phyloP scores from a whole-genome alignment of 1,140 invertebrate species.

The Papilio glaucus region DNA sequence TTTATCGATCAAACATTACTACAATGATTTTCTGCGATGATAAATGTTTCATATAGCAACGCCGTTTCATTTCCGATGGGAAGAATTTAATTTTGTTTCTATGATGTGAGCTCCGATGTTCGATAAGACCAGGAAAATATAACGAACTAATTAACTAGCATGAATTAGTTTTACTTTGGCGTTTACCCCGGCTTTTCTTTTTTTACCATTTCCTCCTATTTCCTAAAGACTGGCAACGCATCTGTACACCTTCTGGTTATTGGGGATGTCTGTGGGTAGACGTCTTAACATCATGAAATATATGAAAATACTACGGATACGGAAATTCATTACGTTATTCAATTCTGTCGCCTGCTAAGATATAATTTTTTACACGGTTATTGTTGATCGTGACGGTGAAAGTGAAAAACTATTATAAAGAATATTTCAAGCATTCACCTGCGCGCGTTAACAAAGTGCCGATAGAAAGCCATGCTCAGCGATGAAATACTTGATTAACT shows the following conservation, averaged over 20 bases:
- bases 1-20: background rate
- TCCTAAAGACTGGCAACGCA: too few species aligned
- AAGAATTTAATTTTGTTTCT: background rate
- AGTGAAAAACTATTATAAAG: conserved; percentile 31
- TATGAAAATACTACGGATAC: background rate
- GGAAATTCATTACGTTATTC: background rate
- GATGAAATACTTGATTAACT: conserved; percentile 46
- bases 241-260: too few species aligned
- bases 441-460: conserved; percentile 28
- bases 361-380: background rate
- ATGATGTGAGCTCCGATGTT: background rate
- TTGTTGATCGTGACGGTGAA: conserved; percentile 17
- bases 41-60: conserved; percentile 5
- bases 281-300: too few species aligned
- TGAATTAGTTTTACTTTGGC: too few species aligned
- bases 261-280: too few species aligned
- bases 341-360: background rate
- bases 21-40: background rate
- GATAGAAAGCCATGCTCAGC: conserved; percentile 47
- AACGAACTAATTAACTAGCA: too few species aligned
- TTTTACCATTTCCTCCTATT: too few species aligned
- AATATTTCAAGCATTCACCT: conserved; percentile 35
- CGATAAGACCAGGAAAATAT: too few species aligned
- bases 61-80: conserved; percentile 27
- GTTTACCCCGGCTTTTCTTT: too few species aligned